These are phyloP conservation scores for Caenorhabditis inopinata DNA, from an alignment of 1,140 invertebrate species.

Conservation along the genomic window DNA sequence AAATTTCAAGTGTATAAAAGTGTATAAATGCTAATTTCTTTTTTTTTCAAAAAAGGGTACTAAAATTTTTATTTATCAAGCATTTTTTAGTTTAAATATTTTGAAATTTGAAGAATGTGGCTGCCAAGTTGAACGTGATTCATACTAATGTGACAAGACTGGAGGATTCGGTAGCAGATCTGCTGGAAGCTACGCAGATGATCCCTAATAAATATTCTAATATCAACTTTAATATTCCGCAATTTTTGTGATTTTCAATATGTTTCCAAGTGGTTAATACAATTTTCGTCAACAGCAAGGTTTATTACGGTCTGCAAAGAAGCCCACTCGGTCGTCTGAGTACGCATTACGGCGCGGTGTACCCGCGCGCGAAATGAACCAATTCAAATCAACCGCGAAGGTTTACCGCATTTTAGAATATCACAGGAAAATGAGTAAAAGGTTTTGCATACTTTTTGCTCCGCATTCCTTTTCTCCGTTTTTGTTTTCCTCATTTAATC, in stretches of 20 bases:
- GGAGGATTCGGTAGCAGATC: not conserved
- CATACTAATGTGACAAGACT: slow-evolving; percentile 7
- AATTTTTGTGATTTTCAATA: not conserved
- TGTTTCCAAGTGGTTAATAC: too few relatives aligned
- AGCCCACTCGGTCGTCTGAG: not conserved
- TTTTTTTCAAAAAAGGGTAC: too few relatives aligned
- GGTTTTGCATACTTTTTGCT: not conserved
- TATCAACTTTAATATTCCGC: not conserved
- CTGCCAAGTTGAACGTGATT: not conserved
- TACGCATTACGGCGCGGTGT: not conserved
- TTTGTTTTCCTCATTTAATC: not conserved
- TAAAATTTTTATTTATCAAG: too few relatives aligned
- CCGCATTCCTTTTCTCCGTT: not conserved
- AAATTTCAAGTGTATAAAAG: too few relatives aligned
- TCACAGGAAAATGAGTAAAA: too few relatives aligned
- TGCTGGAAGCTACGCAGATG: not conserved
- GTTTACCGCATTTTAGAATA: slow-evolving; percentile 3
- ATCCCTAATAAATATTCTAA: not conserved
- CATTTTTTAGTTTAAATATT: too few relatives aligned
- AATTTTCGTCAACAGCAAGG: too few relatives aligned
- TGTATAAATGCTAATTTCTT: too few relatives aligned
- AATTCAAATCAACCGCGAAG: not conserved
- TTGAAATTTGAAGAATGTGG: not conserved
- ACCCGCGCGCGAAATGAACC: not conserved
- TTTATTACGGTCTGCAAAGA: not conserved